Conservation (phyloP, 2,797 vertebrate species). For the Phrynocephalus guinanensis region DNA sequence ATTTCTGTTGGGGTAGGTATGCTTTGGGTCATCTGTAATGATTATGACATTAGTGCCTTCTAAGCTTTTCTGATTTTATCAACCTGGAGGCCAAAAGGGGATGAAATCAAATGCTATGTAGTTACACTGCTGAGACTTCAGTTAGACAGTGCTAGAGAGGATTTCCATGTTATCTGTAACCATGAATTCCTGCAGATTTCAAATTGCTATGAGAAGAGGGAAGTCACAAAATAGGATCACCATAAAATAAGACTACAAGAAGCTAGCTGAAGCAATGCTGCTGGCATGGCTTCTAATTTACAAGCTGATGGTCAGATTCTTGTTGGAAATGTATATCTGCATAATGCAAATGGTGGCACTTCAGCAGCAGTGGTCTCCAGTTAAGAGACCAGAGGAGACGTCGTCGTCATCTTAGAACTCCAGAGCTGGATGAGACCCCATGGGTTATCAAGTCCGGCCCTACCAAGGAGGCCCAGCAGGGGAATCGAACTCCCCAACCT, state of each 20-base stretch:
- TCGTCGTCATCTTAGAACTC: no score
- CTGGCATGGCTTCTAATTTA: not conserved
- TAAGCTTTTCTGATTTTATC: constrained; percentile 14
- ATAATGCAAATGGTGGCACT: not conserved
- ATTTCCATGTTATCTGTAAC: constrained; percentile 1
- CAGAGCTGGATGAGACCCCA: no score
- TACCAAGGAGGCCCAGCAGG: no score
- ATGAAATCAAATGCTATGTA: not conserved
- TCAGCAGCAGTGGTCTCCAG: no score
- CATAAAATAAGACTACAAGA: accelerated
- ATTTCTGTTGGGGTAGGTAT: not conserved
- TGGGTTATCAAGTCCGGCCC: no score
- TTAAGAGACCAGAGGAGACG: no score
- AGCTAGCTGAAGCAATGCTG: constrained; percentile 3
- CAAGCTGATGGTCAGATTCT: not conserved
- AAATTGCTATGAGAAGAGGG: not conserved
- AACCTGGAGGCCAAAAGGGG: not conserved
- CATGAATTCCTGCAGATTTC: not conserved
- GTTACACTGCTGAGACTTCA: constrained; percentile 3
- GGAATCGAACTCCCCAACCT: no score
- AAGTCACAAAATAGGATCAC: constrained; percentile 39
- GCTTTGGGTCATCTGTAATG: not conserved
- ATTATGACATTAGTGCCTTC: constrained; percentile 1
- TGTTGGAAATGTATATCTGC: no score
- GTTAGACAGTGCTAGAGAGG: not conserved